phyloP scores from a whole-genome alignment of 2,113 vertebrate species.

The Microcebus tavaratra region DNA sequence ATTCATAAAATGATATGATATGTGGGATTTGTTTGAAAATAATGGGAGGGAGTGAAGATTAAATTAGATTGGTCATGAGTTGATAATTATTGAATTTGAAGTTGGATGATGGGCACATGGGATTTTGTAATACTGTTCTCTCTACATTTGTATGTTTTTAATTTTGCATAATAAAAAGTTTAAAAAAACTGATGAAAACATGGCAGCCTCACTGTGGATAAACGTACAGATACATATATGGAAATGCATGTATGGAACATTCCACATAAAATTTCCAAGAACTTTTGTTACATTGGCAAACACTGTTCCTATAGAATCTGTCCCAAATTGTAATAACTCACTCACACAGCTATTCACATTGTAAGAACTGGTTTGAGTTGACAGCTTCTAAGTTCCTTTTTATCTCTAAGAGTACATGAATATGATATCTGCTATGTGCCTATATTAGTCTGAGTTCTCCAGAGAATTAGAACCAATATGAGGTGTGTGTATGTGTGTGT shows the following conservation, averaged over 20 bases:
- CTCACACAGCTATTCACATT: not conserved
- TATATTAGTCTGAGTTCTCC: not conserved
- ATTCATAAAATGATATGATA: conserved; percentile 17
- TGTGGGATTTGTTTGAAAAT: conserved; percentile 50
- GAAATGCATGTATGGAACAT: not conserved
- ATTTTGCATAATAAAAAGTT: not conserved
- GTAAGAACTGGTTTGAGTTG: not conserved
- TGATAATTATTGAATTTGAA: conserved; percentile 25
- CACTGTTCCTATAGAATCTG: not conserved
- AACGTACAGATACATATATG: not conserved
- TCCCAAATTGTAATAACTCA: not conserved
- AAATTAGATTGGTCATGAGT: not conserved
- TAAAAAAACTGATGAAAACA: not conserved
- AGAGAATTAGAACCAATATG: conserved; percentile 15
- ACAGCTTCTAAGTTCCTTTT: not conserved
- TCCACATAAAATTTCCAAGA: not conserved
- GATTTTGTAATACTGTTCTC: not conserved
- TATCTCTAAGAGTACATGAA: not conserved
- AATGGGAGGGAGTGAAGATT: not conserved
- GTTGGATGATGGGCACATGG: not conserved
- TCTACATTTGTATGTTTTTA: conserved; percentile 5
- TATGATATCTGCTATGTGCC: not conserved
- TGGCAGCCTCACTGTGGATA: not conserved
- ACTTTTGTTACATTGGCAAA: not conserved
- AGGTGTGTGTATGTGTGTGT: not conserved